Evolutionary conservation across 2,888 invertebrate species (phyloP).

Genomic region (Onthophagus sagittarius): DNA sequence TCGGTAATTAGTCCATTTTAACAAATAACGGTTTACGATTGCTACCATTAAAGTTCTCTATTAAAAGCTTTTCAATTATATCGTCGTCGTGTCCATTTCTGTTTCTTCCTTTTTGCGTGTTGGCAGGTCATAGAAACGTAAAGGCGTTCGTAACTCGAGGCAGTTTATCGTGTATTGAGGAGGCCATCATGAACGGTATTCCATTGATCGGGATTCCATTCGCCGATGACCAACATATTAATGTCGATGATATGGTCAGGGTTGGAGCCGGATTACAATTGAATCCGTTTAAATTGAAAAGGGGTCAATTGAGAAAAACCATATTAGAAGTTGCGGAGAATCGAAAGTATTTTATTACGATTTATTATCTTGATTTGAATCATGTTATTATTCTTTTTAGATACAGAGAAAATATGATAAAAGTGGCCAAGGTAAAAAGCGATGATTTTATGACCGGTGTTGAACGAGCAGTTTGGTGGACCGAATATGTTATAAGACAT

Average conservation of each 20-base stretch:
- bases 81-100: background rate
- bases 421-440: constrained; percentile 14
- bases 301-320: constrained; percentile 31
- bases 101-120: background rate
- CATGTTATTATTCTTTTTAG: constrained; percentile 15
- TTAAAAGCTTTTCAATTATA: background rate
- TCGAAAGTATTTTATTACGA: constrained; percentile 30
- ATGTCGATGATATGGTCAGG: constrained; percentile 30
- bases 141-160: constrained; percentile 34
- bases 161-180: constrained; percentile 32
- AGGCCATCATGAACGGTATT: constrained; percentile 32
- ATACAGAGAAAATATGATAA: constrained; percentile 16
- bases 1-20: constrained; percentile 25
- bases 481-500: constrained; percentile 28
- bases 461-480: constrained; percentile 29
- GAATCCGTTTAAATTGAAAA: constrained; percentile 28
- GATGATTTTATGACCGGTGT: constrained; percentile 27
- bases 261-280: constrained; percentile 31
- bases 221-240: constrained; percentile 33
- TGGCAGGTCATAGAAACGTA: constrained; percentile 28
- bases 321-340: constrained; percentile 36
- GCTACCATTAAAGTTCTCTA: background rate
- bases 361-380: background rate
- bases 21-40: background rate
- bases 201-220: constrained; percentile 37